Conservation (phyloP, 1,140 invertebrate species). For the Lasioglossum baleicum region DNA sequence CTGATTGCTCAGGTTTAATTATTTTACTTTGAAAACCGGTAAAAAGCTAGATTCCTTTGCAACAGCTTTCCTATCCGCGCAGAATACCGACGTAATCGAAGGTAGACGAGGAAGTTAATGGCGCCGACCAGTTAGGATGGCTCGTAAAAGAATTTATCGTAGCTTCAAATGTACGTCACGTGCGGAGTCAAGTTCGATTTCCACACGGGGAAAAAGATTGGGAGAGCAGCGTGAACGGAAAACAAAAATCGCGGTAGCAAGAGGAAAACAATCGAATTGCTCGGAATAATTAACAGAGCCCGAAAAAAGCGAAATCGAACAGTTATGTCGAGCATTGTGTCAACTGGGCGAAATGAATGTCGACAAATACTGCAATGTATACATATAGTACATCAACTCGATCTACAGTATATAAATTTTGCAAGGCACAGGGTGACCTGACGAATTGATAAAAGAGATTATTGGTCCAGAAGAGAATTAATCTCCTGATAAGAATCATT, state of each 20-base stretch:
- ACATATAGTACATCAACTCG: too few relatives aligned
- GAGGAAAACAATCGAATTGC: conserved; percentile 1
- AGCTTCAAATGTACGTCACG: conserved; percentile 62
- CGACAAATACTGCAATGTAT: too few relatives aligned
- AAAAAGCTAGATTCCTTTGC: conserved; percentile 12
- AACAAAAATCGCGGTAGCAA: not conserved
- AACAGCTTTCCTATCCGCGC: conserved; percentile 51
- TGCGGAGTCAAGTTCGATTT: conserved; percentile 59
- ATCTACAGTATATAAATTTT: too few relatives aligned
- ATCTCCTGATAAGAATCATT: too few relatives aligned
- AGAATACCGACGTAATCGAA: conserved; percentile 60
- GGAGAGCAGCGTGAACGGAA: conserved; percentile 14
- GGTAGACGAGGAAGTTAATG: conserved; percentile 60
- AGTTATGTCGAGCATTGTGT: not conserved
- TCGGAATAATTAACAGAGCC: conserved; percentile 25
- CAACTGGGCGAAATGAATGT: too few relatives aligned
- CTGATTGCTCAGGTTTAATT: conserved; percentile 29
- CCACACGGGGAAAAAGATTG: conserved; percentile 25
- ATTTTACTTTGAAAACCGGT: not conserved
- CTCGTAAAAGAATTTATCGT: conserved; percentile 65
- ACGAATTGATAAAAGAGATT: too few relatives aligned
- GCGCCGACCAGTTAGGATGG: conserved; percentile 40
- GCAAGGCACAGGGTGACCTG: too few relatives aligned
- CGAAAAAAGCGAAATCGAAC: not conserved
- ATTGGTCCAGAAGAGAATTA: too few relatives aligned